phyloP scores from a whole-genome alignment of 2,797 vertebrate species.

The Hemitrygon akajei region DNA sequence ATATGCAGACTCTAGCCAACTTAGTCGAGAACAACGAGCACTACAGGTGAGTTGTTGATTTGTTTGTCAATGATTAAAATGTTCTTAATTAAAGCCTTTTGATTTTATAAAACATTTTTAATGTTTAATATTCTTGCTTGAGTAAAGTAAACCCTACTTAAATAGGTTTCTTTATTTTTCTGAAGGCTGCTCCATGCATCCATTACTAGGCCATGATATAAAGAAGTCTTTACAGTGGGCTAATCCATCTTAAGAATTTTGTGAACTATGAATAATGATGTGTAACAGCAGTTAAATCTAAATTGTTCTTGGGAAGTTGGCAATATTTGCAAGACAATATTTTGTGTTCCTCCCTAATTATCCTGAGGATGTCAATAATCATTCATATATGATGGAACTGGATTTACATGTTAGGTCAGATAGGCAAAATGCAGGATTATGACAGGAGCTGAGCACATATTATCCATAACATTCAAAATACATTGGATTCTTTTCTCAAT shows the following conservation, averaged over 20 bases:
- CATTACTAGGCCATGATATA: not conserved
- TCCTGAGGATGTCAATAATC: not conserved
- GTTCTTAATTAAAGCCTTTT: not conserved
- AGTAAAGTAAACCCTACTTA: not conserved
- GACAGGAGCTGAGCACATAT: not conserved
- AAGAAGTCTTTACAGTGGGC: not conserved
- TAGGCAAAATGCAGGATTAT: not conserved
- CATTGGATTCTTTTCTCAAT: not conserved
- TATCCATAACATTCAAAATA: not conserved
- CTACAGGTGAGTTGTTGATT: slow-evolving; percentile 80
- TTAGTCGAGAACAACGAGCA: slow-evolving; percentile 93
- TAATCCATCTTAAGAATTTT: not conserved
- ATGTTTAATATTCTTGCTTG: not conserved
- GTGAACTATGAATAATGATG: not conserved
- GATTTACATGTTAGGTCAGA: not conserved
- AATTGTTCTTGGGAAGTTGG: not conserved
- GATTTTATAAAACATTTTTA: slow-evolving; percentile 7
- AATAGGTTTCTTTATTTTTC: not conserved
- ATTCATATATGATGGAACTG: not conserved
- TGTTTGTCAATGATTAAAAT: slow-evolving; percentile 30
- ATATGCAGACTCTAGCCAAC: slow-evolving; percentile 94
- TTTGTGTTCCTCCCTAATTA: not conserved
- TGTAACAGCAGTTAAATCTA: not conserved
- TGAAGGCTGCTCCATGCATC: not conserved
- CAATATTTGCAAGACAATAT: not conserved